Conservation (phyloP, 1,140 invertebrate species). For the Lepidotrigona ventralis region DNA sequence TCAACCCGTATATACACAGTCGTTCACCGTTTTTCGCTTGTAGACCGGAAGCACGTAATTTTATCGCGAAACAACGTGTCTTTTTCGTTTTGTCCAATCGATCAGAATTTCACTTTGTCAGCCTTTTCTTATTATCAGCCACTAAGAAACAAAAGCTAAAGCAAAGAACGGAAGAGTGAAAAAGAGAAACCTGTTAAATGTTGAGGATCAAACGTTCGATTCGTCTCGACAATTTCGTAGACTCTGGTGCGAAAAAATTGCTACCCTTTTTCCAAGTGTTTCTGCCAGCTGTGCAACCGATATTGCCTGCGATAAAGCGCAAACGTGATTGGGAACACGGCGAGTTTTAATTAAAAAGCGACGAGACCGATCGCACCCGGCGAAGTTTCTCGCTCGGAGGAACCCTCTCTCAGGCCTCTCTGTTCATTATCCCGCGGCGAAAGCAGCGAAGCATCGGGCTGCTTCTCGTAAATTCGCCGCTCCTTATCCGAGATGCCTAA, state of each 20-base stretch:
- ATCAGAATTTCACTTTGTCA: too few relatives aligned
- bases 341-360: slow-evolving; percentile 6
- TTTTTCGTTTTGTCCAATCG: neutral
- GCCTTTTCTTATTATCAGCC: too few relatives aligned
- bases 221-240: neutral
- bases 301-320: neutral
- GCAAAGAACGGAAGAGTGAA: too few relatives aligned
- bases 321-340: neutral
- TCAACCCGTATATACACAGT: neutral
- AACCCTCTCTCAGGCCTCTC: too few relatives aligned
- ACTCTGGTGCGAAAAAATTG: neutral
- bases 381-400: neutral
- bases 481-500: neutral
- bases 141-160: too few relatives aligned
- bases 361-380: neutral
- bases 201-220: too few relatives aligned
- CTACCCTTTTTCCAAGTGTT: neutral
- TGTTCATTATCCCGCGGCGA: neutral
- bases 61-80: neutral
- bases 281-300: neutral
- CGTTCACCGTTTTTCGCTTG: neutral
- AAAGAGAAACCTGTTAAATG: too few relatives aligned
- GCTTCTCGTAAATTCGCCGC: neutral
- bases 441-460: neutral
- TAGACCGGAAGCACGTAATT: neutral